Evolutionary conservation across 2,888 invertebrate species (phyloP).

Genomic region (Thumatha senex): DNA sequence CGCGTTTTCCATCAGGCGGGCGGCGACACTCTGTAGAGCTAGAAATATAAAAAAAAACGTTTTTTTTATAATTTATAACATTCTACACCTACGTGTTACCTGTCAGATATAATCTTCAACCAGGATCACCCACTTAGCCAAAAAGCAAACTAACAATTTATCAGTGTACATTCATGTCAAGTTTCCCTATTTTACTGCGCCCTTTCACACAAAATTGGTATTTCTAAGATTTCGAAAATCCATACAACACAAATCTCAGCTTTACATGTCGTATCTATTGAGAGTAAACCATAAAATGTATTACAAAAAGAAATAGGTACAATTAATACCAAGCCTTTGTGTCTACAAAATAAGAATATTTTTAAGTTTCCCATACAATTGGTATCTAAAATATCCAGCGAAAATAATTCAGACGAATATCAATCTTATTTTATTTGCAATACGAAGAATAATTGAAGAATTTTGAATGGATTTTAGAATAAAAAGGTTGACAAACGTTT

Average conservation of each 20-base stretch:
- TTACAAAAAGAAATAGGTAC: neutral
- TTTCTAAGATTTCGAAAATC: conserved; percentile 51
- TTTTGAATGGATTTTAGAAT: neutral
- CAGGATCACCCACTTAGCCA: conserved; percentile 25
- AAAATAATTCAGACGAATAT: neutral
- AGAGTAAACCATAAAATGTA: conserved; percentile 14
- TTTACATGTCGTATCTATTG: too few relatives aligned
- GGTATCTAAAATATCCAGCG: neutral
- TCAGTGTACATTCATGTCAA: conserved; percentile 47
- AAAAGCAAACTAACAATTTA: conserved; percentile 34
- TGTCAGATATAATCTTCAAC: conserved; percentile 6
- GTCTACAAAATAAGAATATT: conserved; percentile 1
- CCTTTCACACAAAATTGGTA: conserved; percentile 50
- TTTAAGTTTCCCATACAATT: neutral
- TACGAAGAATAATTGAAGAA: neutral
- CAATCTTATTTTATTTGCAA: neutral
- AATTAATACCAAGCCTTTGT: conserved; percentile 23
- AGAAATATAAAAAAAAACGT: too few relatives aligned
- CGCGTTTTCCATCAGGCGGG: too few relatives aligned
- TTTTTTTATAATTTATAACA: too few relatives aligned
- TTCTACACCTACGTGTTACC: neutral
- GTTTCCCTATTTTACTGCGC: conserved; percentile 29
- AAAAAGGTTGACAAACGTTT: conserved; percentile 73
- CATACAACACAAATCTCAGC: conserved; percentile 53
- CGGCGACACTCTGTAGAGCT: too few relatives aligned